phyloP scores from a whole-genome alignment of 92 coral and sea anemone species.

The Meandrina meandrites region DNA sequence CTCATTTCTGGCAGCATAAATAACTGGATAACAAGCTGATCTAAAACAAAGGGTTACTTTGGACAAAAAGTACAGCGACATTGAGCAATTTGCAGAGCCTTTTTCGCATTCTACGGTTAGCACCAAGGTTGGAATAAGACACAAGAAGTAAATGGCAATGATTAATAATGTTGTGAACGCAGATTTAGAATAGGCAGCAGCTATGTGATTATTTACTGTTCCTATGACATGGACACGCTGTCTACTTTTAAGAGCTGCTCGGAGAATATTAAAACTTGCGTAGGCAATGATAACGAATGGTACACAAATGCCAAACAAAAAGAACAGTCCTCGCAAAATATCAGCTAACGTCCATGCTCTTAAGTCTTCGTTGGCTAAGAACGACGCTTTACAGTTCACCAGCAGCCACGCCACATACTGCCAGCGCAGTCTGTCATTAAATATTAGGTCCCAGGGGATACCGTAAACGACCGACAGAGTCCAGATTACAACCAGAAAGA shows the following conservation, averaged over 20 bases:
- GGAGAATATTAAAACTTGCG: not conserved
- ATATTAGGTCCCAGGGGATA: constrained; percentile 61
- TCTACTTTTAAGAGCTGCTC: not conserved
- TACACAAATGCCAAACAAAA: not conserved
- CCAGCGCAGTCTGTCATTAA: constrained; percentile 11
- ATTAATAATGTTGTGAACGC: not conserved
- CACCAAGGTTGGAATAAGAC: not conserved
- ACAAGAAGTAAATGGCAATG: not conserved
- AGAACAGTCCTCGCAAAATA: not conserved
- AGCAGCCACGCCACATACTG: constrained; percentile 48
- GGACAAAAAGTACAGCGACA: not conserved
- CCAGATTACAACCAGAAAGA: constrained; percentile 56
- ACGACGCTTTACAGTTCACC: not conserved
- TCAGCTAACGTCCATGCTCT: not conserved
- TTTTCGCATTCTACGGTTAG: not conserved
- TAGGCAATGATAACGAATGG: not conserved
- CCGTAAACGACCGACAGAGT: constrained; percentile 40
- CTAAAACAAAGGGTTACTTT: constrained; percentile 3
- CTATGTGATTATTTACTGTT: not conserved
- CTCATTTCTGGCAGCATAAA: not conserved
- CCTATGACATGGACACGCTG: not conserved
- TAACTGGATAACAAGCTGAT: constrained; percentile 13
- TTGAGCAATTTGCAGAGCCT: not conserved
- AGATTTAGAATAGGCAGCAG: not conserved
- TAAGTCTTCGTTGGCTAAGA: not conserved